Evolutionary conservation across 2,888 invertebrate species (phyloP).

Genomic region (Selenia dentaria): DNA sequence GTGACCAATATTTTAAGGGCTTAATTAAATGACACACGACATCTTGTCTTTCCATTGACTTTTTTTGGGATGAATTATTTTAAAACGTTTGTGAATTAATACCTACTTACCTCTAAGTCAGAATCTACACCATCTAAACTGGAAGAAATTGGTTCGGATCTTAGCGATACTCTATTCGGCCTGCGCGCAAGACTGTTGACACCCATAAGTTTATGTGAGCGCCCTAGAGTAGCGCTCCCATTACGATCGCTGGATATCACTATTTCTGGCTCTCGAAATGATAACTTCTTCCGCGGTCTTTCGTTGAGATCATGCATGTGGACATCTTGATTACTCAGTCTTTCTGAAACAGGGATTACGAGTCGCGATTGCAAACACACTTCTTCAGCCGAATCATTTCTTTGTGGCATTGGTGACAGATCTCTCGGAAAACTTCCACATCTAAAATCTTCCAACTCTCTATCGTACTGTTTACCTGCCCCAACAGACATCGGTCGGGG

Average conservation of each 20-base stretch:
- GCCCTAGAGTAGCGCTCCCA: conserved; percentile 59
- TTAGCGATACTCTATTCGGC: conserved; percentile 61
- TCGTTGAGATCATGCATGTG: conserved; percentile 67
- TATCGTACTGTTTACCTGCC: conserved; percentile 63
- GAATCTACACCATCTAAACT: conserved; percentile 85
- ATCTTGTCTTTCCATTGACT: no score
- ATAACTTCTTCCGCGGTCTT: conserved; percentile 92
- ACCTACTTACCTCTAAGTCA: conserved; percentile 82
- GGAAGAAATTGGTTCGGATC: conserved; percentile 60
- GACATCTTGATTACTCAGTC: conserved; percentile 59
- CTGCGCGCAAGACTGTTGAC: conserved; percentile 66
- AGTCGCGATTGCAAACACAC: conserved; percentile 72
- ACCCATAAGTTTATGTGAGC: conserved; percentile 75
- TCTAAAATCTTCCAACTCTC: conserved; percentile 52
- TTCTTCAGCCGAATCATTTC: conserved; percentile 67
- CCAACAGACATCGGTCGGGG: conserved; percentile 73
- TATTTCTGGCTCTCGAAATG: conserved; percentile 94
- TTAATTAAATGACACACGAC: background rate
- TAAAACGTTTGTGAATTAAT: no score
- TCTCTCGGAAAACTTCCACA: conserved; percentile 55
- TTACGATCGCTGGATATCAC: conserved; percentile 55
- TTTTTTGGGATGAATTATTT: no score
- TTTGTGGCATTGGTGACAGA: conserved; percentile 44
- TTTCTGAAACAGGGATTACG: conserved; percentile 70
- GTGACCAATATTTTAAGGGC: conserved; percentile 8